These are phyloP conservation scores for Remorina albescens DNA, from an alignment of 2,797 vertebrate species.

Conservation along the genomic window DNA sequence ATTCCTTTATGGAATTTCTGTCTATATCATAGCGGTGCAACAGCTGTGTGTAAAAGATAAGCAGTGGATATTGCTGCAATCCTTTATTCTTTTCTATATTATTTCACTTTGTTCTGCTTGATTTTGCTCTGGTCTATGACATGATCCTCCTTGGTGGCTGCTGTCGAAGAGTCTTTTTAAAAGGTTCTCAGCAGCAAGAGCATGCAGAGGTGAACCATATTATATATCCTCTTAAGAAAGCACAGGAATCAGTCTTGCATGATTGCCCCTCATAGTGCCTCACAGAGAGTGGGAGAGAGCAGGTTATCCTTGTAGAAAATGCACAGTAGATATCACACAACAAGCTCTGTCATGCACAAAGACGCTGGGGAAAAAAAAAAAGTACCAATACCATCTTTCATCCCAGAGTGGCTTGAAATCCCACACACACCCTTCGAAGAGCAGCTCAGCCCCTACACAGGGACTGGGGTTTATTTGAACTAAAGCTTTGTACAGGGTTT, in stretches of 20 bases:
- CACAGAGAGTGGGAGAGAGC: conserved; percentile 63
- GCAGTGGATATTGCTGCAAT: conserved; percentile 30
- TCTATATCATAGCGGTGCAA: conserved; percentile 30
- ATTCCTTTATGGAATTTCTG: conserved; percentile 28
- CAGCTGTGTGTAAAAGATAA: conserved; percentile 46
- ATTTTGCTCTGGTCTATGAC: conserved; percentile 58
- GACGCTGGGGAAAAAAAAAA: conserved; percentile 56
- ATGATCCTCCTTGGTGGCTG: conserved; percentile 44
- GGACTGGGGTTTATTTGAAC: conserved; percentile 73
- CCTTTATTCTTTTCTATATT: conserved; percentile 47
- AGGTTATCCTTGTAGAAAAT: conserved; percentile 82
- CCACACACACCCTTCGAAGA: conserved; percentile 69
- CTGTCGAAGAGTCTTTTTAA: conserved; percentile 56
- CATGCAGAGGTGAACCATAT: conserved; percentile 78
- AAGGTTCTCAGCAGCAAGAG: conserved; percentile 66
- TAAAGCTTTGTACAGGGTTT: conserved; percentile 76
- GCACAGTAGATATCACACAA: conserved; percentile 78
- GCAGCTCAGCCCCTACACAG: conserved; percentile 63
- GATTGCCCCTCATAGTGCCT: conserved; percentile 72
- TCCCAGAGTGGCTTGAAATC: conserved; percentile 68
- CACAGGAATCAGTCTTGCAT: conserved; percentile 80
- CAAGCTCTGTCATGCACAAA: conserved; percentile 75
- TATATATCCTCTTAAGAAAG: conserved; percentile 83
- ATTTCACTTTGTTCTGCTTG: conserved; percentile 64
- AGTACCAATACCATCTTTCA: conserved; percentile 77